Evolutionary conservation across 2,797 vertebrate genomes (phyloP).

Genomic region (Tarsius wallacei): DNA sequence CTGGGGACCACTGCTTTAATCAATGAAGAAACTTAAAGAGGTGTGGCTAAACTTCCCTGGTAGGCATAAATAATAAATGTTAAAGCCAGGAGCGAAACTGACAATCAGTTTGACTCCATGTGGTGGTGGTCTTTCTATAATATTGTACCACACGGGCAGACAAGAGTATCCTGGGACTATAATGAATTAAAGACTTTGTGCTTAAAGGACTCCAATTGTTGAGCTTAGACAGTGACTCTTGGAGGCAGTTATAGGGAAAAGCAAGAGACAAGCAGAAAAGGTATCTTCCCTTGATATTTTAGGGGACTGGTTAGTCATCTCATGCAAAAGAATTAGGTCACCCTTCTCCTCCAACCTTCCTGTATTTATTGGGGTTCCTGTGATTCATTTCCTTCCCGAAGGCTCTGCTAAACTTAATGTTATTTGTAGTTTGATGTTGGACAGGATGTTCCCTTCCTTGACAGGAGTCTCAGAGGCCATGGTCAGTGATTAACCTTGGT

Average conservation of each 20-base stretch:
- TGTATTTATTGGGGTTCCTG: neutral
- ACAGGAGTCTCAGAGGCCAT: neutral
- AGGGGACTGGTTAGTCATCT: neutral
- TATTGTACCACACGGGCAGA: neutral
- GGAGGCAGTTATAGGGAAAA: neutral
- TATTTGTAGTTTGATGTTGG: neutral
- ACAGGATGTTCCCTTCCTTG: neutral
- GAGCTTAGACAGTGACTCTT: neutral
- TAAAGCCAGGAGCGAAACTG: neutral
- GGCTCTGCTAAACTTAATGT: neutral
- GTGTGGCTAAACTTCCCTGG: neutral
- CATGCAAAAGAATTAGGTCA: neutral
- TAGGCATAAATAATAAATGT: slow-evolving; percentile 14
- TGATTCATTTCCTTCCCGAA: neutral
- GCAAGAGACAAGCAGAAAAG: neutral
- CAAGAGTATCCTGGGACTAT: neutral
- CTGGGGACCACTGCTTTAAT: neutral
- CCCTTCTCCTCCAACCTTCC: neutral
- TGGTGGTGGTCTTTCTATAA: neutral
- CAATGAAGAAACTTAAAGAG: neutral
- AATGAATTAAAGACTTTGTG: slow-evolving; percentile 3
- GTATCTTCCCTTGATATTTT: neutral
- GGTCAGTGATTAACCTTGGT: neutral
- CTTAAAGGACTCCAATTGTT: neutral
- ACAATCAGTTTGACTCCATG: neutral